These are phyloP conservation scores for Drosophila saltans DNA, from an alignment of 1,140 invertebrate genomes.

Conservation along the genomic window DNA sequence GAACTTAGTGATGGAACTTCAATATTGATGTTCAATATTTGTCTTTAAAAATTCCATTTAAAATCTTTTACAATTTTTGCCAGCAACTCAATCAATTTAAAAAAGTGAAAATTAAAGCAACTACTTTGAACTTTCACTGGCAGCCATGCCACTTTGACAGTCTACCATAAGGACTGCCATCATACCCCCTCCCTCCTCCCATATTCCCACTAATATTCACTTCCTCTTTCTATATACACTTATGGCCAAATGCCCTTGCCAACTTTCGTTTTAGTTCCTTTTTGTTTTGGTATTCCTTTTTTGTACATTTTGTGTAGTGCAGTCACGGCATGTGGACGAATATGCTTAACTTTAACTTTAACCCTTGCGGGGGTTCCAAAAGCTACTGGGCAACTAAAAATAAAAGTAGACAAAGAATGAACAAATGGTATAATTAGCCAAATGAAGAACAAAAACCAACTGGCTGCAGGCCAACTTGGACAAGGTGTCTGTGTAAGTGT, in stretches of 20 bases:
- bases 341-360: constrained; percentile 1
- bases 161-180: not conserved
- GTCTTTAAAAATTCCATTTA: not conserved
- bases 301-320: constrained; percentile 42
- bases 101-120: not conserved
- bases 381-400: not conserved
- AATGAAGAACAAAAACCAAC: constrained; percentile 38
- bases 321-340: constrained; percentile 50
- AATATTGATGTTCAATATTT: not conserved
- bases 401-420: constrained; percentile 40
- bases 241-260: not conserved
- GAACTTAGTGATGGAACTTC: not conserved
- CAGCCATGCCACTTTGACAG: not conserved
- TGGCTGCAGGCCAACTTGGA: constrained; percentile 13
- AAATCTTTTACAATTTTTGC: not conserved
- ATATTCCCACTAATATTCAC: not conserved
- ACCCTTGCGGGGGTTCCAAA: constrained; percentile 26
- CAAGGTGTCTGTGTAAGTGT: not conserved
- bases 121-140: not conserved
- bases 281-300: constrained; percentile 23
- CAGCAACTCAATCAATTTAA: not conserved
- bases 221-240: not conserved
- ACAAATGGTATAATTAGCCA: constrained; percentile 73
- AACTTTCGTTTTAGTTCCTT: not conserved
- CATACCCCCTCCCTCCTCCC: too few relatives aligned